Evolutionary conservation across 2,888 invertebrate species (phyloP).

Genomic region (Rhingia campestris): DNA sequence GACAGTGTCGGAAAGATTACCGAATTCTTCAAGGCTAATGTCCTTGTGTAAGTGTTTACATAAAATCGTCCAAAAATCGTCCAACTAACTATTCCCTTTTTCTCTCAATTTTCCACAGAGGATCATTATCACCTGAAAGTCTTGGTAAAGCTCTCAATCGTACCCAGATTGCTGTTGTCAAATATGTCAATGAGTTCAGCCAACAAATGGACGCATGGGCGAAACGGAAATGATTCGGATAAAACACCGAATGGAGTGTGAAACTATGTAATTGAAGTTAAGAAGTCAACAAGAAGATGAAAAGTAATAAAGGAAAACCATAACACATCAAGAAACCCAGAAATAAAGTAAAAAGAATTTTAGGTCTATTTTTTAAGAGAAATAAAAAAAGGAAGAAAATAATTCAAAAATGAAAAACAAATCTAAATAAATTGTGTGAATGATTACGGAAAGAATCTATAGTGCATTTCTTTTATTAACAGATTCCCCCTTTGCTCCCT

Average conservation of each 20-base stretch:
- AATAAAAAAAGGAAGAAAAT: slow-evolving; percentile 33
- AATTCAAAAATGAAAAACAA: slow-evolving; percentile 34
- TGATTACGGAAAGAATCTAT: slow-evolving; percentile 57
- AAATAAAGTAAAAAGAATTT: slow-evolving; percentile 51
- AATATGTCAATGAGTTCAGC: slow-evolving; percentile 90
- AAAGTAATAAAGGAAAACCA: slow-evolving; percentile 9
- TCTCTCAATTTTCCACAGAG: slow-evolving; percentile 84
- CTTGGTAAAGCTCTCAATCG: slow-evolving; percentile 88
- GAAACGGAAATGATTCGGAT: slow-evolving; percentile 86
- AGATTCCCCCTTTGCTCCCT: slow-evolving; percentile 23
- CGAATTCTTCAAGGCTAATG: slow-evolving; percentile 88
- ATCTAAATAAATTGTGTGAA: slow-evolving; percentile 71
- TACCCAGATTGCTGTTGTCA: slow-evolving; percentile 86
- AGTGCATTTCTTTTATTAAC: slow-evolving; percentile 53
- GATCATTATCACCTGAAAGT: slow-evolving; percentile 90
- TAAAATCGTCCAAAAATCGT: neutral
- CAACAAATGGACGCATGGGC: slow-evolving; percentile 90
- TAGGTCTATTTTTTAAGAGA: slow-evolving; percentile 71
- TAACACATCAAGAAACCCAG: slow-evolving; percentile 61
- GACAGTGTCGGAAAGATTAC: slow-evolving; percentile 84
- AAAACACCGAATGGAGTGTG: slow-evolving; percentile 40
- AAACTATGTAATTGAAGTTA: slow-evolving; percentile 52
- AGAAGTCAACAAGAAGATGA: slow-evolving; percentile 40
- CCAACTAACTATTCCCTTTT: neutral
- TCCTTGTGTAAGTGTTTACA: slow-evolving; percentile 88